A percentile compares a stretch with the other conserved stretches of the same genome.
These are phyloP conservation scores for Phoeniculus purpureus DNA, from an alignment of 2,797 vertebrate genomes.

Conservation along the genomic window DNA sequence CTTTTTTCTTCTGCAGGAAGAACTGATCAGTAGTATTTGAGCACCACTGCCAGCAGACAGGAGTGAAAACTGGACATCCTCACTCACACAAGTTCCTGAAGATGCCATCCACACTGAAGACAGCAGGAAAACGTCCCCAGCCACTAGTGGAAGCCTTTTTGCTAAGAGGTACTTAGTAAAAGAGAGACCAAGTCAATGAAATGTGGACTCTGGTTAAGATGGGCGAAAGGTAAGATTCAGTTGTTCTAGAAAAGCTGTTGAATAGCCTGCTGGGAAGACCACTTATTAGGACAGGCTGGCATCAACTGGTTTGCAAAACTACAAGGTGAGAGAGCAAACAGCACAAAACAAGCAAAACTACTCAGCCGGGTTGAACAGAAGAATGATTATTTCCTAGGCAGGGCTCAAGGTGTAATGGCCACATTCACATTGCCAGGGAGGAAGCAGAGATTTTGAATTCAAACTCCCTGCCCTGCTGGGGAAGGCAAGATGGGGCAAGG, in stretches of 20 bases:
- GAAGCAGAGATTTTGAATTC: slow-evolving; percentile 2
- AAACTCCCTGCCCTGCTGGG: neutral
- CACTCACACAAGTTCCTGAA: neutral
- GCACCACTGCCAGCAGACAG: neutral
- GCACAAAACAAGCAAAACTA: neutral
- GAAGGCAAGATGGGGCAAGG: neutral
- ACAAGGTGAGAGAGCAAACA: neutral
- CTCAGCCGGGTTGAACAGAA: neutral
- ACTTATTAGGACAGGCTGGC: neutral
- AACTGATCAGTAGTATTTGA: neutral
- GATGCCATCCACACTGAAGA: neutral
- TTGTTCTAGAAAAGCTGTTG: neutral
- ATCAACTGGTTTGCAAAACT: neutral
- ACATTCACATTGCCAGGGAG: neutral
- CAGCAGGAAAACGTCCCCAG: neutral
- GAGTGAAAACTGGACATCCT: neutral
- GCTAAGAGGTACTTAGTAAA: no score
- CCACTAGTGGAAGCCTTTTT: neutral
- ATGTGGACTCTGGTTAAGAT: neutral
- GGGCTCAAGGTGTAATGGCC: neutral
- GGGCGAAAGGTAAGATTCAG: neutral
- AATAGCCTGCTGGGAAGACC: neutral
- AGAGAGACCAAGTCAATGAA: neutral
- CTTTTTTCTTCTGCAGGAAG: neutral
- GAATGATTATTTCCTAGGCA: neutral